Evolutionary conservation across 2,888 invertebrate species (phyloP).

Genomic region (Agrochola circellaris): DNA sequence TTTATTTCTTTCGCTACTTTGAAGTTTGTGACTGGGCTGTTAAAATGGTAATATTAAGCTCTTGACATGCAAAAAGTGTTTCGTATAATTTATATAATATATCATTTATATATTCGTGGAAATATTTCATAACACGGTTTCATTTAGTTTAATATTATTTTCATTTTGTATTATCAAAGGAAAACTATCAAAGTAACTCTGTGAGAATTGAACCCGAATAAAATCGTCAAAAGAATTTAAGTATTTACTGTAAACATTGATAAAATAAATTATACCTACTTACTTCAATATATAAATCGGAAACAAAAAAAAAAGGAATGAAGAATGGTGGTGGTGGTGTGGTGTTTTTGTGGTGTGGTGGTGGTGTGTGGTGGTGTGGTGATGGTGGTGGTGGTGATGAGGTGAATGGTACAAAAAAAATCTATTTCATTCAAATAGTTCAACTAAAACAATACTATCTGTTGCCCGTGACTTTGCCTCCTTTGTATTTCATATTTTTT

Average conservation of each 20-base stretch:
- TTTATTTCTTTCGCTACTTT: conserved; percentile 36
- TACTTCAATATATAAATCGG: neutral
- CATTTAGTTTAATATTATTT: neutral
- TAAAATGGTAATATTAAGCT: conserved; percentile 41
- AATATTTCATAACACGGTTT: conserved; percentile 23
- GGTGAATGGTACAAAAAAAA: too few species aligned
- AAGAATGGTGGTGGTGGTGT: too few species aligned
- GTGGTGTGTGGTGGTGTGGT: too few species aligned
- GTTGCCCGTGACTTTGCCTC: neutral
- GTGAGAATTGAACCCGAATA: neutral
- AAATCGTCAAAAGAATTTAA: neutral
- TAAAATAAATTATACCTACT: neutral
- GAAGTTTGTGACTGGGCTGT: conserved; percentile 35
- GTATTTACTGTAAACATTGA: neutral
- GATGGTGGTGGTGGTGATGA: too few species aligned
- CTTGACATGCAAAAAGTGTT: too few species aligned
- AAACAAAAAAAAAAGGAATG: too few species aligned
- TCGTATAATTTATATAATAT: too few species aligned
- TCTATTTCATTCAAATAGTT: too few species aligned
- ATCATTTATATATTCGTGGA: too few species aligned
- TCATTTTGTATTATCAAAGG: neutral
- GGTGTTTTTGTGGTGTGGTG: too few species aligned
- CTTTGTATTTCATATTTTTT: too few species aligned
- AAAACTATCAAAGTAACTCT: conserved; percentile 9
- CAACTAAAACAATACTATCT: neutral